Percentiles rank a stretch among this genome's conserved stretches.
These are phyloP conservation scores for Sinocyclocheilus anshuiensis DNA, from an alignment of 2,113 vertebrate genomes.

Conservation along the genomic window DNA sequence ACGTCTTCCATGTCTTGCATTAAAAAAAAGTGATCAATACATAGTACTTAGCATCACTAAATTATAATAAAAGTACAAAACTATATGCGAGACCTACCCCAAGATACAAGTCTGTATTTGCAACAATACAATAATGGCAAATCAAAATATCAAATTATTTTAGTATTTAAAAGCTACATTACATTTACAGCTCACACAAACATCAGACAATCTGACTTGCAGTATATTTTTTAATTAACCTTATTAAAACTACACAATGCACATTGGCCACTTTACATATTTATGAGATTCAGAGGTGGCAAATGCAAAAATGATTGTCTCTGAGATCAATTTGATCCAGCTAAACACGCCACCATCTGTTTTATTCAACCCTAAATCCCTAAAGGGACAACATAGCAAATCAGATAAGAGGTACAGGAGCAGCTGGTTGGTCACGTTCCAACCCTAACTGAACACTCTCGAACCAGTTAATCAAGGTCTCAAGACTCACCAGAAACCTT, in stretches of 20 bases:
- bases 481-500: no score
- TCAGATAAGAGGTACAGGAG: not conserved
- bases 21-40: not conserved
- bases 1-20: not conserved
- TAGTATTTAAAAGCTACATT: not conserved
- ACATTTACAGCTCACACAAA: not conserved
- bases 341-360: not conserved
- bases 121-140: not conserved
- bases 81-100: not conserved
- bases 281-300: not conserved
- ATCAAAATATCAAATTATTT: not conserved
- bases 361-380: not conserved
- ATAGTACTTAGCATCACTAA: not conserved
- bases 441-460: no score
- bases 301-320: constrained; percentile 16
- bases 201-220: not conserved
- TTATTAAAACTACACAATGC: not conserved
- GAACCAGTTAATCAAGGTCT: no score
- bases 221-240: not conserved
- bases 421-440: not conserved
- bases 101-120: not conserved
- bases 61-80: not conserved
- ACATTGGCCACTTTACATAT: not conserved
- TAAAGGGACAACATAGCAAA: not conserved
- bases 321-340: not conserved